Conservation (phyloP, 2,888 invertebrate species). For the Hydroisotoma schaefferi region DNA sequence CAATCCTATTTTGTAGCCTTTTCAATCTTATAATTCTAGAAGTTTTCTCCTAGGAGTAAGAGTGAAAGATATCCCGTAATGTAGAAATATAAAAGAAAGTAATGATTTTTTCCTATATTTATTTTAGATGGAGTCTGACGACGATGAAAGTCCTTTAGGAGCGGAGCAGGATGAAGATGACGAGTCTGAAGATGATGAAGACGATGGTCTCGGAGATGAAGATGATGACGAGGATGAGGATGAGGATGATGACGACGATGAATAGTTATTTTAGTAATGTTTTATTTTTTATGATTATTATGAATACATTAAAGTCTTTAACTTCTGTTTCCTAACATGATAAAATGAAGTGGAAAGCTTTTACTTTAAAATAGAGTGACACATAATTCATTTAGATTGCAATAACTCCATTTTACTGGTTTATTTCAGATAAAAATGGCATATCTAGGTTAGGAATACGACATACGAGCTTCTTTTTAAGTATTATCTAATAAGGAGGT, state of each 20-base stretch:
- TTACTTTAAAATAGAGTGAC: too few species aligned
- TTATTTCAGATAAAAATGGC: background rate
- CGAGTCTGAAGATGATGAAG: conserved; percentile 17
- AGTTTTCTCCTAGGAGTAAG: too few species aligned
- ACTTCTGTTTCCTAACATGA: background rate
- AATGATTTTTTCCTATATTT: too few species aligned
- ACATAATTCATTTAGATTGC: too few species aligned
- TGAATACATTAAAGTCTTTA: background rate
- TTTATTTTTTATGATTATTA: too few species aligned
- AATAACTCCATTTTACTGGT: too few species aligned
- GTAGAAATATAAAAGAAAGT: too few species aligned
- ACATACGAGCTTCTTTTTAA: too few species aligned
- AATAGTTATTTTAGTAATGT: conserved; percentile 22
- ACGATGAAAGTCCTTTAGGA: conserved; percentile 30
- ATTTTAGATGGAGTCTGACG: conserved; percentile 35
- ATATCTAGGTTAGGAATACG: background rate
- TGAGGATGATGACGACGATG: conserved; percentile 39
- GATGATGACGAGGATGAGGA: conserved; percentile 43
- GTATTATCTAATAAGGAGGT: too few species aligned
- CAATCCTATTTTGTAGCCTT: too few species aligned
- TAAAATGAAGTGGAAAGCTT: background rate
- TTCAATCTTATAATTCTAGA: too few species aligned
- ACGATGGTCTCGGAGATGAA: conserved; percentile 35
- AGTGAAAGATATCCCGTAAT: too few species aligned
- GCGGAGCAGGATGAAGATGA: conserved; percentile 26